Evolutionary conservation across 2,888 invertebrate genomes (phyloP), one percentile per base, ranked within the genome.

Genomic region (Cataglyphis altisquamis): DNA sequence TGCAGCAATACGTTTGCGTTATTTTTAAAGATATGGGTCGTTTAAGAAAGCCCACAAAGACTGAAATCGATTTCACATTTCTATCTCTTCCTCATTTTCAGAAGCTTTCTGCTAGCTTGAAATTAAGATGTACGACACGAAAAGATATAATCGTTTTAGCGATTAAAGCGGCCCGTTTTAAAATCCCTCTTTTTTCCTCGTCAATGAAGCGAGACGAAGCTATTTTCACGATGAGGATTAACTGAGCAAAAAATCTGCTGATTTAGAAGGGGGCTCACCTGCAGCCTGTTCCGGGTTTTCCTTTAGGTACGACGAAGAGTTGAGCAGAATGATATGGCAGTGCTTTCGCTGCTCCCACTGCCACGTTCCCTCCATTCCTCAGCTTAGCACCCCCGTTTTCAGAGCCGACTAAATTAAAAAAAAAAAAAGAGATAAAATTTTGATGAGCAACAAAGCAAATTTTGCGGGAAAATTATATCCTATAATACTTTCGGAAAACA

Each of bases 361-460:
- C 94, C 94, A 93, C 94, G 94, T 93, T 92, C 91, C 93, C 94
- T 94, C 94, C 94, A 94, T 94, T 93, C 94, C 94, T 94, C 87
- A 90, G 91, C 91, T 91, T 92, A 93, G 92, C 92, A 90, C 89
- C 88, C 86, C 87, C 91, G 86, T 87, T 91, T 91, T 90, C 90
- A 88, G 85, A 91, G 87, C 89, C 91, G 90, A 92, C 94, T 94
- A 45, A 93, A 1, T 25, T 1, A 92, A 60, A 66, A 70, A 86
- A 72, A 60, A 72, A 55, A 86, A 68, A 60, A 72, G 29, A 77
- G 6, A 3, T 36, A 3, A 73, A 72, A 60, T 60, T 73, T 18
- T 60, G 36, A 48, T 39, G 25, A 80, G 8, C 60, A 41, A 21
- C 12, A 25, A 29, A 25, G 10, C 15, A 55, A 15, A 36, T 67